Percentiles rank a stretch among this genome's conserved stretches.
phyloP scores from a whole-genome alignment of 2,888 invertebrate species.

The Cephus spinipes region DNA sequence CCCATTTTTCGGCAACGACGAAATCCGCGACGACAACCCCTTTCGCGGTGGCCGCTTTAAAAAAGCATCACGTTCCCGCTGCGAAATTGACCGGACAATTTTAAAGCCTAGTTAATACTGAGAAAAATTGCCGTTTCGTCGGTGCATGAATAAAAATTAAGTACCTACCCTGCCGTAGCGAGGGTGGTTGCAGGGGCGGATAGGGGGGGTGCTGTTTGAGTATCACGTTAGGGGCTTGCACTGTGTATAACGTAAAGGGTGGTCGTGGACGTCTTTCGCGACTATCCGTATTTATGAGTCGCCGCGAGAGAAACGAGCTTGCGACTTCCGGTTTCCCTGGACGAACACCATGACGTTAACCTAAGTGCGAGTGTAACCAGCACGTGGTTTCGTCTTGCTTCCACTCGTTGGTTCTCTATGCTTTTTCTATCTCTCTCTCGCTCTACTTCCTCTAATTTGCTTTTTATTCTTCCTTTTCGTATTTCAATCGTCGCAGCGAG shows the following conservation, averaged over 20 bases:
- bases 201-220: background rate
- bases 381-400: background rate
- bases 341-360: background rate
- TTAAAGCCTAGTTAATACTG: constrained; percentile 64
- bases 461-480: constrained; percentile 17
- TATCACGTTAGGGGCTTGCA: background rate
- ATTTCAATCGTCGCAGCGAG: constrained; percentile 16
- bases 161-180: constrained; percentile 6
- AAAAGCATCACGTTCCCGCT: constrained; percentile 63
- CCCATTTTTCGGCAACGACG: constrained; percentile 10
- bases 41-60: constrained; percentile 50
- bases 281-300: background rate
- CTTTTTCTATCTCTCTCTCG: constrained; percentile 16
- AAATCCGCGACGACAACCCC: constrained; percentile 25
- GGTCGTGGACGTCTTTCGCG: background rate
- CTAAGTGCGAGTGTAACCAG: background rate
- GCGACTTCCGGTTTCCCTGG: background rate
- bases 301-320: background rate
- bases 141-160: constrained; percentile 66
- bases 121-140: constrained; percentile 65
- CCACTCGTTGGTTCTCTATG: background rate
- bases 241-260: background rate
- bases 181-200: background rate
- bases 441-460: constrained; percentile 10
- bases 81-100: constrained; percentile 66